Evolutionary conservation across 2,888 invertebrate species (phyloP).

Genomic region (Cataglyphis altisquamis): DNA sequence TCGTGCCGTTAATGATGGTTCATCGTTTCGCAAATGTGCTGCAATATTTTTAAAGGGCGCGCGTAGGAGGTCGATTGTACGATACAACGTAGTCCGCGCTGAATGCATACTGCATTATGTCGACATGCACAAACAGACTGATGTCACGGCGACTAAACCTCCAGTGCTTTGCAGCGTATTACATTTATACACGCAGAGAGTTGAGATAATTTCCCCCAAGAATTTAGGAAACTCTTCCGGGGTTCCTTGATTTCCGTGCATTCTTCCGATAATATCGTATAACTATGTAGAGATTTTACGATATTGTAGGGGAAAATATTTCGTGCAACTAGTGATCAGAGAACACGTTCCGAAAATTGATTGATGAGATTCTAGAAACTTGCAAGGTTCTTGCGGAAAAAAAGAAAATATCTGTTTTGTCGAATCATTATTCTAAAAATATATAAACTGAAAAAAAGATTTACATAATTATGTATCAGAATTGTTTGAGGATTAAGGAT

Average conservation of each 20-base stretch:
- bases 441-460: neutral
- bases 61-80: constrained; percentile 11
- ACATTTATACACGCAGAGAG: constrained; percentile 38
- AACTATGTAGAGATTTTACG: neutral
- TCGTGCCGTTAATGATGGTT: constrained; percentile 35
- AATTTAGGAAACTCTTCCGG: constrained; percentile 17
- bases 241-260: neutral
- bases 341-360: neutral
- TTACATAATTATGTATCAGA: neutral
- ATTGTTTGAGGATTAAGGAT: neutral
- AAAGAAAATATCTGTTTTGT: neutral
- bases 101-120: constrained; percentile 57
- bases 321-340: neutral
- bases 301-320: neutral
- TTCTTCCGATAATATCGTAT: neutral
- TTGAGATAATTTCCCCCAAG: constrained; percentile 21
- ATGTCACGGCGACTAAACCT: constrained; percentile 34
- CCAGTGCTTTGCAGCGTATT: constrained; percentile 15
- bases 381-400: neutral
- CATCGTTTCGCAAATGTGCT: constrained; percentile 13
- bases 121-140: constrained; percentile 42
- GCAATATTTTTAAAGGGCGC: constrained; percentile 34
- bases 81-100: constrained; percentile 31
- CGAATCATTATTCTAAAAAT: neutral
- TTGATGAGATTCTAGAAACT: neutral